phyloP scores from a whole-genome alignment of 2,888 invertebrate genomes.

The Coleophora deauratella region DNA sequence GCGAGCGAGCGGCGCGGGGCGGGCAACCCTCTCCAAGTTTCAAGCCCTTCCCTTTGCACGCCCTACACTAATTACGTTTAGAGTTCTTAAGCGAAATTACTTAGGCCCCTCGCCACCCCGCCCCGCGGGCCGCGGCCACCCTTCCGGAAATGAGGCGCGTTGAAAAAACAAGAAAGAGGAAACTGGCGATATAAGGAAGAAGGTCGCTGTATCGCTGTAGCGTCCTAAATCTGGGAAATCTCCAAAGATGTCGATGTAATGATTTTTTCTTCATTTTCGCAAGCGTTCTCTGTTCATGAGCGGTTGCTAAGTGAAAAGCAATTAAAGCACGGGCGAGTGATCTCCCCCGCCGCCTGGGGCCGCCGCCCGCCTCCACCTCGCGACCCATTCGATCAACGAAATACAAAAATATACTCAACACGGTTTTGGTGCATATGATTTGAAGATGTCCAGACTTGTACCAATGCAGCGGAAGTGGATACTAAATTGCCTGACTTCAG shows the following conservation, averaged over 20 bases:
- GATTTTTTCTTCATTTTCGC: conserved; percentile 71
- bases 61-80: conserved; percentile 81
- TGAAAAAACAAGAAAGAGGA: conserved; percentile 72
- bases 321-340: conserved; percentile 75
- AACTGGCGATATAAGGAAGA: conserved; percentile 65
- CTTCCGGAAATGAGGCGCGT: conserved; percentile 71
- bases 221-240: conserved; percentile 71
- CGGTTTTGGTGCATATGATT: conserved; percentile 25
- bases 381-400: conserved; percentile 55
- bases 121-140: conserved; percentile 43
- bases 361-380: conserved; percentile 29
- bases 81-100: conserved; percentile 81
- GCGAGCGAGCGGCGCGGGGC: conserved; percentile 37
- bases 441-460: too few species aligned
- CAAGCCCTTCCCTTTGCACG: conserved; percentile 77
- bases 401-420: conserved; percentile 44
- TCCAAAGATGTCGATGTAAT: conserved; percentile 72
- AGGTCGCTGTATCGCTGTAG: conserved; percentile 58
- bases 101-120: conserved; percentile 74
- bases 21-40: conserved; percentile 77
- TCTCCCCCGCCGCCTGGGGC: conserved; percentile 36
- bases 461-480: too few species aligned
- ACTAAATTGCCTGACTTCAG: too few species aligned
- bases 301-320: conserved; percentile 75
- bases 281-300: conserved; percentile 67